These are phyloP conservation scores for Phycodurus eques DNA, from an alignment of 2,113 vertebrate species.

Conservation along the genomic window DNA sequence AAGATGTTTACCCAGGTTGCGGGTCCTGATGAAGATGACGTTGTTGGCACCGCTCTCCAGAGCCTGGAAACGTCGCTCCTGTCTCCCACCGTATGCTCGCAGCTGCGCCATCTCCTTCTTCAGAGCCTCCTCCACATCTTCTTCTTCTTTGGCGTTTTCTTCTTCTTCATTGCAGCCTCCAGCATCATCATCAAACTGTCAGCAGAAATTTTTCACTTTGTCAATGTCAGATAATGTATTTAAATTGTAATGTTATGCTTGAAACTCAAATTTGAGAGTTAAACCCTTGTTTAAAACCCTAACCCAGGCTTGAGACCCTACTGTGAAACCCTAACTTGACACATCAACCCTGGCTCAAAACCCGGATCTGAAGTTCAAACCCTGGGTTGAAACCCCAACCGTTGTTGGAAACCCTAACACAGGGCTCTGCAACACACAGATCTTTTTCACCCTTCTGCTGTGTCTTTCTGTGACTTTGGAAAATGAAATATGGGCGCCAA, in stretches of 20 bases:
- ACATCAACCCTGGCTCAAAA: too few species aligned
- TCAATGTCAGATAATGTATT: not conserved
- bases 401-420: too few species aligned
- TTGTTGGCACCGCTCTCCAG: constrained; percentile 93
- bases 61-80: constrained; percentile 83
- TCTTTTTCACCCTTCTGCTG: too few species aligned
- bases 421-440: too few species aligned
- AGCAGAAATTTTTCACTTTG: not conserved
- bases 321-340: too few species aligned
- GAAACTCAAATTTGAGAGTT: not conserved
- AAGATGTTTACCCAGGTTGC: constrained; percentile 78
- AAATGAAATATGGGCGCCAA: too few species aligned
- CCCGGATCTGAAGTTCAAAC: too few species aligned
- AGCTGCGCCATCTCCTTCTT: constrained; percentile 90
- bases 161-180: constrained; percentile 55
- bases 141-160: constrained; percentile 76
- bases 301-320: too few species aligned
- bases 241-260: not conserved
- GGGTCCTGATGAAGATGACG: constrained; percentile 89
- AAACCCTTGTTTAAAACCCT: not conserved
- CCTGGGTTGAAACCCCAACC: too few species aligned
- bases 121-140: constrained; percentile 83
- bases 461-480: too few species aligned
- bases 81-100: constrained; percentile 70
- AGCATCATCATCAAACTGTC: constrained; percentile 47